Evolutionary conservation across 2,797 vertebrate genomes (phyloP), one percentile per base, ranked within the genome.

Genomic region (Sciurus carolinensis): DNA sequence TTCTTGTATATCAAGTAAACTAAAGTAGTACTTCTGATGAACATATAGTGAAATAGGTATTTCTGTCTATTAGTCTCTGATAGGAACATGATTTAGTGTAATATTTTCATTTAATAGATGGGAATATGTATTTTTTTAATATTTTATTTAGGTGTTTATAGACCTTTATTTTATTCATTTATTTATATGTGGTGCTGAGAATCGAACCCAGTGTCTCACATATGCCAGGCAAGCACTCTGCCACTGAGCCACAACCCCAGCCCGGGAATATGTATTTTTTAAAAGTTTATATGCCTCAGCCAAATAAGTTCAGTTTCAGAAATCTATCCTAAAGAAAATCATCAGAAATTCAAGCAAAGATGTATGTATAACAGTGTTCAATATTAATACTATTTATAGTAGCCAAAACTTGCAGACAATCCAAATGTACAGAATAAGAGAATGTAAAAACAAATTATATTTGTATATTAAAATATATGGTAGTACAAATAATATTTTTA

Each of bases 371-470:
- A 42, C 36, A 52, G 47, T 83, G 47, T 66, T 54, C 22, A 42
- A 33, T 69, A 57, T 7, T 57, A 62, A 82, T 12, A 77, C 82
- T 59, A 44, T 75, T 91, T 94, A 79, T 10, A 84, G 30, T 71
- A 83, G 66, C 28, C 80, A 81, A 75, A 79, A 86, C 36, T 67
- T 92, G 1, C 30, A 59, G 42, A 33, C 28, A 89, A 26, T 62
- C 9, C 26, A 36, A 69, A 87, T 83, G 39, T 80, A 17, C 52
- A 75, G 62, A 77, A 47, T 77, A 66, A 90, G 64, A 76, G 39
- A 81, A 44, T 59, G 8, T 72, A 87, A 91, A 90, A 82, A 82
- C 72, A 89, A 85, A 59, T 62, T 67, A 7, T 39, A 59, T 84
- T 77, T 52, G 6, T 64, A 80, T 36, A 72, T 44, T 73, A 24